Percentiles rank a stretch among this genome's conserved stretches.
Evolutionary conservation across 1,140 invertebrate genomes (phyloP).

Genomic region (Lordiphosa collinella): DNA sequence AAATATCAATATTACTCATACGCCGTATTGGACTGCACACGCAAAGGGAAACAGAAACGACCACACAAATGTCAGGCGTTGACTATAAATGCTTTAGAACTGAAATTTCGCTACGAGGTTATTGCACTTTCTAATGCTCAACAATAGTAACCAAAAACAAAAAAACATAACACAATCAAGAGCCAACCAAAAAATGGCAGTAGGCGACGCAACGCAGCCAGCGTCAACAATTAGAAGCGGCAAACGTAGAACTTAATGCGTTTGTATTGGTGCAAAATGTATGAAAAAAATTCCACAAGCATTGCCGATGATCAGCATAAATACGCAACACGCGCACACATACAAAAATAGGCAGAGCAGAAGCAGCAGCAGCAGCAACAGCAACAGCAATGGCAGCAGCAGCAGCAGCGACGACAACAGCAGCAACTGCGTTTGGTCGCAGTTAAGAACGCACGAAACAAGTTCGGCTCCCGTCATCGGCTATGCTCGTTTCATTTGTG

Average conservation of each 20-base stretch:
- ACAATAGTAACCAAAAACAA: conserved; percentile 19
- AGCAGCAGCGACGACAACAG: conserved; percentile 26
- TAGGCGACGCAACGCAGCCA: conserved; percentile 46
- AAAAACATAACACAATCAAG: conserved; percentile 26
- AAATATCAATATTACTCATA: conserved; percentile 44
- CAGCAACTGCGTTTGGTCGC: conserved; percentile 37
- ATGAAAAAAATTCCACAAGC: conserved; percentile 57
- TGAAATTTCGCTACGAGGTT: conserved; percentile 57
- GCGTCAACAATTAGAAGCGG: conserved; percentile 46
- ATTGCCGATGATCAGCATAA: conserved; percentile 65
- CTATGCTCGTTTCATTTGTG: conserved; percentile 28
- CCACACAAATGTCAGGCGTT: conserved; percentile 36
- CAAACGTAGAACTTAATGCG: conserved; percentile 14
- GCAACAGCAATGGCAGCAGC: conserved; percentile 17
- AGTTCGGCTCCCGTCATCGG: conserved; percentile 27
- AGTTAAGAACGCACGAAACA: conserved; percentile 26
- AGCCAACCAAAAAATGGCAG: conserved; percentile 30
- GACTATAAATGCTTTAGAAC: conserved; percentile 16
- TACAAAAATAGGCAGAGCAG: conserved; percentile 9
- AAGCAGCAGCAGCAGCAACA: conserved; percentile 14
- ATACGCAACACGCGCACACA: conserved; percentile 57
- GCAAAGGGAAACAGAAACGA: conserved; percentile 12
- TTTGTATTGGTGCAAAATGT: conserved; percentile 53
- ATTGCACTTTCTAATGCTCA: conserved; percentile 68
- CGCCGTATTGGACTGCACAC: conserved; percentile 37